Evolutionary conservation across 2,113 vertebrate species (phyloP).

Genomic region (Tachysurus fulvidraco): DNA sequence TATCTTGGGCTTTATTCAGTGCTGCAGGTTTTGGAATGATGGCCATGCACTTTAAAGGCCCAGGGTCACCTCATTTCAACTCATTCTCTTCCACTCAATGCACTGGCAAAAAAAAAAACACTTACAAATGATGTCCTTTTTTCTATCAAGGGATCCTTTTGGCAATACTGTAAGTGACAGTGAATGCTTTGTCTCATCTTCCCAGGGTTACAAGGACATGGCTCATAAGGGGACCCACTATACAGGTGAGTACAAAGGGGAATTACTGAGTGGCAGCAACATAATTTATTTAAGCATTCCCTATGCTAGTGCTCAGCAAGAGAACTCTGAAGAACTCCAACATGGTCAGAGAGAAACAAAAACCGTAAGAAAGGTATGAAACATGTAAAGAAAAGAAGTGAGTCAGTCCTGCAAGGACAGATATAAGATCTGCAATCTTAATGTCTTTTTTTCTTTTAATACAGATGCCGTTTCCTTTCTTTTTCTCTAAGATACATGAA

Average conservation of each 20-base stretch:
- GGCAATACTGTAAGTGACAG: constrained; percentile 30
- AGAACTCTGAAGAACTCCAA: background rate
- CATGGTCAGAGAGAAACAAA: constrained; percentile 19
- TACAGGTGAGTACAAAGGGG: constrained; percentile 30
- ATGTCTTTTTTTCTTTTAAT: background rate
- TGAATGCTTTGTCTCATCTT: constrained; percentile 36
- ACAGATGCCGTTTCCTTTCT: background rate
- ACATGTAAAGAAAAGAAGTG: constrained; percentile 51
- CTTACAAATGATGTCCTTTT: constrained; percentile 12
- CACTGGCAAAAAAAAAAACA: background rate
- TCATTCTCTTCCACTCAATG: constrained; percentile 33
- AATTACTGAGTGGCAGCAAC: constrained; percentile 45
- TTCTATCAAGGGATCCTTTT: constrained; percentile 7
- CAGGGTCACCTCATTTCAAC: constrained; percentile 38
- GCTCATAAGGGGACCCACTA: constrained; percentile 10
- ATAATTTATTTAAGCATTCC: constrained; percentile 36
- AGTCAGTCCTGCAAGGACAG: constrained; percentile 31
- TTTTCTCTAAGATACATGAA: background rate
- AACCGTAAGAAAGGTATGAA: constrained; percentile 45
- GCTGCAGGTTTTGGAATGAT: constrained; percentile 16
- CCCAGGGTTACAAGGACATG: constrained; percentile 36
- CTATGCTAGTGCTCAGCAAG: background rate
- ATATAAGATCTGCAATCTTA: constrained; percentile 1
- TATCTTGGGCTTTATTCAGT: constrained; percentile 31
- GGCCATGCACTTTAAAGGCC: constrained; percentile 22